Base-by-base conservation (phyloP, 2,888 invertebrate species). In the Stenichneumon culpator region DNA sequence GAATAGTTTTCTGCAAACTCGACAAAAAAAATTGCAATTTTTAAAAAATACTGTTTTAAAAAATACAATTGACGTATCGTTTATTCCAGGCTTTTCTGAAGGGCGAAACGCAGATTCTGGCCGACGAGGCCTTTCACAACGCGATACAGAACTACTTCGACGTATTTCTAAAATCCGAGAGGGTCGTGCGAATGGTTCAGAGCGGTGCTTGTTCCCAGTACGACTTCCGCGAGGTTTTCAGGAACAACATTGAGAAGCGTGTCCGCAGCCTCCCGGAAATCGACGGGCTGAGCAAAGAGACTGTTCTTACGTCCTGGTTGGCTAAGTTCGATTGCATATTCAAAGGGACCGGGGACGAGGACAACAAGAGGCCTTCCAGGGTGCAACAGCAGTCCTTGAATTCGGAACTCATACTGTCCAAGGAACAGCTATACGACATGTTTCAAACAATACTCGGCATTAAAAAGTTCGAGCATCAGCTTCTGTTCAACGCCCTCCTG, bases 391-490 rank as follows among this genome's bases (percentile, higher is more conserved):
- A 98, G 94, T 97, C 97, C 87, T 95, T 97, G 91, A 99, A 97
- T 95, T 98, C 98, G 73, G 99, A 99, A 94, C 96, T 98, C 90
- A 98, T 99, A 93, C 96, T 99, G 89, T 98, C 99, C 91, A 99
- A 99, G 95, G 99, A 99, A 93, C 99, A 99, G 94, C 96, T 99
- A 14, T 99, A 99, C 95, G 99, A 99, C 94, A 99, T 99, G 99
- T 99, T 99, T 94, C 99, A 99, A 94, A 99, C 99, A 95, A 99
- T 99, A 90, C 95, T 99, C 86, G 97, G 97, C 78, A 98, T 99
- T 78, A 99, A 99, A 95, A 99, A 99, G 94, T 99, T 99, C 94
- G 99, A 99, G 94, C 99, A 99, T 95, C 99, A 99, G 95, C 96
- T 99, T 91, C 96, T 99, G 85, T 99, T 98, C 95, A 99, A 99